Percentiles rank a stretch among this genome's conserved stretches.
Conservation (phyloP, 1,140 invertebrate species). For the Glomeris maerens region DNA sequence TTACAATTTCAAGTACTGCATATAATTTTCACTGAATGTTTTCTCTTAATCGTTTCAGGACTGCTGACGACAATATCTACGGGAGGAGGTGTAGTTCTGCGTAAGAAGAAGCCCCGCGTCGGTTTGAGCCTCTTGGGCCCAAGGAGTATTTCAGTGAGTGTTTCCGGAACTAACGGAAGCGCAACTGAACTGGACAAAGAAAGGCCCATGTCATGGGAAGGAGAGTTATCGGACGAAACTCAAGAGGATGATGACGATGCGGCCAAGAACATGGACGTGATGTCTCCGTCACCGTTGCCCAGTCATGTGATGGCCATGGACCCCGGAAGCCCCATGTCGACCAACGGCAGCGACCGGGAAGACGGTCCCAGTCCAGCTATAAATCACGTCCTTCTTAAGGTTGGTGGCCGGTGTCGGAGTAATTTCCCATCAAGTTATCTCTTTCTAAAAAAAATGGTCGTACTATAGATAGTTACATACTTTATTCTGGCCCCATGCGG, state of each 20-base stretch:
- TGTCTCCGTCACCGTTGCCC: conserved; percentile 3
- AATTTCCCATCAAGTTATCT: too few relatives aligned
- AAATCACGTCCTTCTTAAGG: too few relatives aligned
- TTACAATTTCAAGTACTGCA: conserved; percentile 13
- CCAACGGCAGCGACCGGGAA: conserved; percentile 10
- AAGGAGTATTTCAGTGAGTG: too few relatives aligned
- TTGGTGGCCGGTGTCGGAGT: too few relatives aligned
- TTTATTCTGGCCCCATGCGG: too few relatives aligned
- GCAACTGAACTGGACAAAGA: conserved; percentile 23
- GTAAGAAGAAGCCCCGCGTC: conserved; percentile 37
- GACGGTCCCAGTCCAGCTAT: neutral
- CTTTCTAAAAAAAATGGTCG: too few relatives aligned
- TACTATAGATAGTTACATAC: too few relatives aligned
- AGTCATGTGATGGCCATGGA: conserved; percentile 4
- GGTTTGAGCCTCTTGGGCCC: conserved; percentile 1
- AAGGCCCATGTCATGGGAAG: conserved; percentile 81
- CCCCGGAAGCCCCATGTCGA: conserved; percentile 12
- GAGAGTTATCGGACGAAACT: conserved; percentile 66
- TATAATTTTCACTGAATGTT: conserved; percentile 3
- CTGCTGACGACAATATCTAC: conserved; percentile 25
- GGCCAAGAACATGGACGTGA: conserved; percentile 3
- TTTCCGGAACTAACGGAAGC: neutral
- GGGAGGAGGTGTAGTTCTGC: conserved; percentile 34
- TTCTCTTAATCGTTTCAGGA: conserved; percentile 7
- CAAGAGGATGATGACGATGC: too few relatives aligned